Base-by-base conservation (phyloP, 2,113 vertebrate genomes). In the Isurus oxyrinchus region DNA sequence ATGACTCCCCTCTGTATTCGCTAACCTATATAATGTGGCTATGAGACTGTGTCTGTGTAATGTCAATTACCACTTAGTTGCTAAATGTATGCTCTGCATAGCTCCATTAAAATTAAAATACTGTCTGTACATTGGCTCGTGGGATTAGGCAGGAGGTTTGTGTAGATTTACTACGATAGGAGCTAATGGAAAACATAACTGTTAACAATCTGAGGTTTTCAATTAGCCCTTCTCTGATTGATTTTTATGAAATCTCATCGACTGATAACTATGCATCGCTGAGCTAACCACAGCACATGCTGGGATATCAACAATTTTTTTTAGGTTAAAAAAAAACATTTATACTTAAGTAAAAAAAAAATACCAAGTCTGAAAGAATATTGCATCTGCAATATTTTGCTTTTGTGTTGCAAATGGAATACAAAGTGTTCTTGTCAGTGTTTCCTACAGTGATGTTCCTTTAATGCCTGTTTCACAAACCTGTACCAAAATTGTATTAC, bases 1-100 rank as follows among this genome's bases (percentile, higher is more conserved):
- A 98, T 97, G 98, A 98, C 98, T 98, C 98, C 98, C 98, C 97
- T 98, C 97, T 98, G 98, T 98, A 98, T 98, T 98, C 97, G 97
- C 97, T 98, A 98, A 98, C 98, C 98, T 98, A 97, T 97, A 97
- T 97, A 98, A 97, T 98, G 97, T 97, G 97, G 97, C 96, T 66
- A 63, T 16, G 53, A 95, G 96, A 55, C 76, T 87, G 72, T 96
- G 96, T 96, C 96, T 96, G 96, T 96, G 72, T 97, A 98, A 98
- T 97, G 97, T 98, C 98, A 98, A 97, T 98, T 98, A 98, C 97
- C 98, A 98, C 97, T 97, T 97, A 97, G 96, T 97, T 98, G 97
- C 98, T 98, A 97, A 98, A 97, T 97, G 98, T 97, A 98, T 97
- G 66, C 94, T 95, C 66, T 53, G 94, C 67, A 72, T 95, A 72